Base-by-base conservation (phyloP, 2,888 invertebrate genomes). In the Tiliacea aurago region DNA sequence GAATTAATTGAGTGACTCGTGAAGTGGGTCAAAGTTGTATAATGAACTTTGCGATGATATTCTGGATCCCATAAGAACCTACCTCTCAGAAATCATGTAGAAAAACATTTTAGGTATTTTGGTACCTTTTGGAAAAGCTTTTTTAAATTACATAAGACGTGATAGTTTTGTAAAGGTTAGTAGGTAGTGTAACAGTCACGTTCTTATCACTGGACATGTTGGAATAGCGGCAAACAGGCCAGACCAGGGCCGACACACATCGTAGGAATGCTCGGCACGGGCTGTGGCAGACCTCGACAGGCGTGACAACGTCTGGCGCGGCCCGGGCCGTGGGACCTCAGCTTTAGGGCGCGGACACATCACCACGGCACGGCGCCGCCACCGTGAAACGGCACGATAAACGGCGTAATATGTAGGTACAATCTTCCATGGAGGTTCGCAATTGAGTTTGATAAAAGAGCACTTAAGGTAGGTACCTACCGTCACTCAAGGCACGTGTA, bases 1-100 rank as follows among this genome's bases (percentile, higher is more conserved):
- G 59, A 33, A 78, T 59, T 73, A 59, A 73, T 78, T 63, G 65
- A 78, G 51, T 68, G 51, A 61, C 41, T 65, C 28, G 41, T 23
- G 43, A 67, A 78, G 47, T 64, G 58, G 74, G 61, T 81, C 81
- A 81, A 45, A 55, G 49, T 68, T 67, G 37, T 68, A 62, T 56
- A 53, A 41, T 49, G 20, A 59, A 58, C 66, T 37, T 76, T 66
- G 28, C 18, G 23, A 64, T 73, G 56, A 10, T 45, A 58, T 47
- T 62, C 13, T 47, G 28, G 28, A 72, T 53, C 15, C 23, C 15
- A 13, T 47, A 41, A 20, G 20, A 73, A 56, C 10, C 13, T 23
- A 43, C 18, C 2, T 49, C 23, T 51, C 5, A 2, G 6, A 51
- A 65, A 43, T 43, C n/a, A 28, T 33, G 13, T 20, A 2, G 18